Conservation (phyloP, 2,888 invertebrate genomes). For the Drosophila mimica region DNA sequence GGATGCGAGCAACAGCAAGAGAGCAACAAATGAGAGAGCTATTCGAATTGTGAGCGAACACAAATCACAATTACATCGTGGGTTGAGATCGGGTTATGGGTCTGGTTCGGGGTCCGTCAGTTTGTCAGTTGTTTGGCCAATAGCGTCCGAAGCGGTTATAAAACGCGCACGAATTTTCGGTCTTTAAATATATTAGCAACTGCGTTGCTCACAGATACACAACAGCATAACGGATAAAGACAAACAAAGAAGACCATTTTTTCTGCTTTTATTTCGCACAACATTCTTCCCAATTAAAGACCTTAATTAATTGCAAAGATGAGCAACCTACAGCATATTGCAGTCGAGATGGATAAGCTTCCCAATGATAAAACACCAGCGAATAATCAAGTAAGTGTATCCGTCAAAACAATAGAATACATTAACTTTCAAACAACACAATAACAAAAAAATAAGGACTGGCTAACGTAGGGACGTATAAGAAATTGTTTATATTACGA, state of each 20-base stretch:
- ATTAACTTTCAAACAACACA: conserved; percentile 5
- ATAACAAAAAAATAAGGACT: conserved; percentile 2
- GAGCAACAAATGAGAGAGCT: neutral
- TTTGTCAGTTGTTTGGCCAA: conserved; percentile 55
- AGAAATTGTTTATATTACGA: conserved; percentile 17
- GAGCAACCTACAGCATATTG: conserved; percentile 56
- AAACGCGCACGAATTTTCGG: conserved; percentile 59
- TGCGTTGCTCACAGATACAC: conserved; percentile 22
- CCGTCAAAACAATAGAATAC: conserved; percentile 12
- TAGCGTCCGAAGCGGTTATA: conserved; percentile 61
- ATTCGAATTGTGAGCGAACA: neutral
- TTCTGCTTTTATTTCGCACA: neutral
- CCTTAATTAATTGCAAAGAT: conserved; percentile 39
- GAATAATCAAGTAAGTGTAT: conserved; percentile 55
- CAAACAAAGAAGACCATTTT: conserved; percentile 56
- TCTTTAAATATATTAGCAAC: conserved; percentile 34
- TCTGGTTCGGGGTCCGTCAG: neutral
- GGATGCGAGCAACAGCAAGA: neutral
- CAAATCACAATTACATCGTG: conserved; percentile 22
- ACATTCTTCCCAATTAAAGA: conserved; percentile 41
- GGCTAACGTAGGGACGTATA: neutral
- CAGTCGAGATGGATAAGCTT: conserved; percentile 62
- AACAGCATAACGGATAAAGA: conserved; percentile 33
- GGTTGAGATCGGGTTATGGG: conserved; percentile 24
- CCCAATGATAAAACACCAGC: conserved; percentile 24